Evolutionary conservation across 2,888 invertebrate genomes (phyloP), one percentile per base, ranked within the genome.

Genomic region (Drosophila neotestacea): DNA sequence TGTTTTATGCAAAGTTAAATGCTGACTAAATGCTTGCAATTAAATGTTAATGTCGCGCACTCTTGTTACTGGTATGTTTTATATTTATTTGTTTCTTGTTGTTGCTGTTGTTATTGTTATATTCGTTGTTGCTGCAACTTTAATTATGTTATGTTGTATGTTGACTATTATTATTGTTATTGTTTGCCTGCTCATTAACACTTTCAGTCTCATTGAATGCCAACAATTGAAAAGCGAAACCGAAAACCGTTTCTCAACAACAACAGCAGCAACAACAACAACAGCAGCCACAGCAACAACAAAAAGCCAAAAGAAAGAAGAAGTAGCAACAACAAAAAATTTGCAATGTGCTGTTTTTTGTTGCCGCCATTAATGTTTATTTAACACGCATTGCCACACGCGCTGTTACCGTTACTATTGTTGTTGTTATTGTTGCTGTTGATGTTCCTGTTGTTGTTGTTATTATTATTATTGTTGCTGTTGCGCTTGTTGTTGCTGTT

Each of bases 1-100:
- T 84, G 85, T 84, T 89, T 85, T 89, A 85, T 85, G 84, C 89
- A 85, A 84, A 85, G 65, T 68, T 89, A 85, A 85, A 84, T 89
- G 88, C 76, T 78, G 60, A 84, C 84, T 85, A 85, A 85, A 85
- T 89, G 82, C 76, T 84, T 64, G 78, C 79, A 87, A 85, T 85
- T 85, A 85, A 89, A 84, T 87, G 82, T 82, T 85, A 83, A 88
- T 88, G 88, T 74, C 69, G 83, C 82, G 50, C 68, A 55, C 76
- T 64, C 70, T 70, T 77, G 66, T 67, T 58, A 50, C 64, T 56
- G 42, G 46, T 65, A 59, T 58, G 22, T 22, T 1, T 50, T 51
- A 7, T 32, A 9, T 32, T 32, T 32, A 32, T 32, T 32, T 32
- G 9, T 32, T 48, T 44, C 22, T 10, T 50, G n/a, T 50, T 51